Percentiles rank a stretch among this genome's conserved stretches.
These are phyloP conservation scores for Mesorhabditis belari DNA, from an alignment of 2,888 invertebrate genomes.

Conservation along the genomic window DNA sequence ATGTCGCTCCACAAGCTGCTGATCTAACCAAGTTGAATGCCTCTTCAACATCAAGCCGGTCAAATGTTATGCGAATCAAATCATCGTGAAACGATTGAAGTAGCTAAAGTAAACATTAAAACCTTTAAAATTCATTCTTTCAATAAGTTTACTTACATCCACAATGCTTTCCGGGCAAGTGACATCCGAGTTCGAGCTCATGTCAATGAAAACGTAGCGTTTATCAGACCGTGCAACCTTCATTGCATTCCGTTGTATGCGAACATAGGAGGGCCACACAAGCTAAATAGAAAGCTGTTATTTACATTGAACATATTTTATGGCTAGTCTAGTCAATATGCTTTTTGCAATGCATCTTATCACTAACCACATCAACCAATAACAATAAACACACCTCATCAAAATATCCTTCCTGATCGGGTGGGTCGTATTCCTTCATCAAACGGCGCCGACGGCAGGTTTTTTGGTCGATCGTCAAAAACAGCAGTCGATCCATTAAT, in stretches of 20 bases:
- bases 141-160: conserved; percentile 1
- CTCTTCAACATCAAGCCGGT: conserved; percentile 15
- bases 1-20: conserved; percentile 40
- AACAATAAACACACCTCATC: conserved; percentile 69
- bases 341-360: no score
- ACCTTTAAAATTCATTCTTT: not conserved
- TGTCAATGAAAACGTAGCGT: conserved; percentile 27
- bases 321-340: no score
- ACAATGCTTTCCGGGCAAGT: conserved; percentile 7
- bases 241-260: no score
- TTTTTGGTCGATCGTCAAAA: conserved; percentile 40
- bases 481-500: conserved; percentile 29
- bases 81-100: conserved; percentile 24
- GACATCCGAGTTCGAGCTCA: conserved; percentile 13
- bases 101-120: conserved; percentile 5
- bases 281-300: no score
- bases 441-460: conserved; percentile 38
- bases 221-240: conserved; percentile 9
- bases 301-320: no score
- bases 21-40: conserved; percentile 11
- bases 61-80: conserved; percentile 27
- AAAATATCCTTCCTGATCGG: conserved; percentile 80
- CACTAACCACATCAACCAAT: no score
- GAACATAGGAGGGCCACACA: no score
- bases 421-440: conserved; percentile 67